Conservation (phyloP, 1,140 invertebrate genomes). For the Drosophila tani region DNA sequence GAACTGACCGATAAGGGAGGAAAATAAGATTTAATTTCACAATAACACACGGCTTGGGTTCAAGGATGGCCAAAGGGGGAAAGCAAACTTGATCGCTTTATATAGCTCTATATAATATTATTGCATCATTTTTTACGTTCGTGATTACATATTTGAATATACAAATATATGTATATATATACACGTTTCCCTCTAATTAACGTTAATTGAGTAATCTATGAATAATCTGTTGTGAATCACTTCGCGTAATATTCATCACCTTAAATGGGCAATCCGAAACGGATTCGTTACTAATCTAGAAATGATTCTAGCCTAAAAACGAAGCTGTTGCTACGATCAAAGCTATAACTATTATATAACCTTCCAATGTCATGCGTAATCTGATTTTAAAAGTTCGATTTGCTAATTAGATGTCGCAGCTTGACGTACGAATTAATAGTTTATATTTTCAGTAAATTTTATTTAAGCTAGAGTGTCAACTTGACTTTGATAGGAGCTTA, state of each 20-base stretch:
- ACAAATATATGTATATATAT: not conserved
- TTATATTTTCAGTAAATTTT: not conserved
- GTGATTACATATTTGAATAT: slow-evolving; percentile 25
- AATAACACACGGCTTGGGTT: slow-evolving; percentile 15
- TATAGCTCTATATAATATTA: not conserved
- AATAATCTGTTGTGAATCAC: slow-evolving; percentile 46
- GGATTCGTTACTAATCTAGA: slow-evolving; percentile 21
- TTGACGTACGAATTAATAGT: slow-evolving; percentile 1
- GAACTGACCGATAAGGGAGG: slow-evolving; percentile 42
- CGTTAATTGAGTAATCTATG: slow-evolving; percentile 55
- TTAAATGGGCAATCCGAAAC: slow-evolving; percentile 13
- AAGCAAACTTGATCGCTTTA: not conserved
- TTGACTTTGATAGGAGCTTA: not conserved
- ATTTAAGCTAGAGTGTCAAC: not conserved
- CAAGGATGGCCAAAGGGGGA: slow-evolving; percentile 31
- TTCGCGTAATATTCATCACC: slow-evolving; percentile 29
- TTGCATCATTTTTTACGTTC: slow-evolving; percentile 36
- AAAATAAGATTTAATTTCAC: slow-evolving; percentile 34
- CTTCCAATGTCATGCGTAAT: slow-evolving; percentile 1
- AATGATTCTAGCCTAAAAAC: slow-evolving; percentile 2
- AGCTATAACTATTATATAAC: slow-evolving; percentile 4
- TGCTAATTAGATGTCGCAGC: slow-evolving; percentile 3
- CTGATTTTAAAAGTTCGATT: slow-evolving; percentile 5
- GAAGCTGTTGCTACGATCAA: not conserved
- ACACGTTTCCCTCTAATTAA: slow-evolving; percentile 28